phyloP scores from a whole-genome alignment of 1,140 invertebrate species.

The Pseudomyrmex gracilis region DNA sequence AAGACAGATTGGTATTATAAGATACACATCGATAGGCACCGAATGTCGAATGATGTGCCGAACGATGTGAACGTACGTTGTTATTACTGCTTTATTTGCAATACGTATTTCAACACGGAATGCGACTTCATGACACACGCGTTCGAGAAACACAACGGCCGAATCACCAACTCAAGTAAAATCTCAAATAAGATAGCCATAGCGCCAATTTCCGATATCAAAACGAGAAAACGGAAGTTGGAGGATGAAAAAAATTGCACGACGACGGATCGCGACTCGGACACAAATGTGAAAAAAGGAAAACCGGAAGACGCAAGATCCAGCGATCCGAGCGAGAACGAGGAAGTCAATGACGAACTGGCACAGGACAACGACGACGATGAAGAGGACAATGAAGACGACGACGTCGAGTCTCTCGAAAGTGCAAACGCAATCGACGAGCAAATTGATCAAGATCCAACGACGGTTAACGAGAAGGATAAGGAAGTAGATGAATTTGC shows the following conservation, averaged over 20 bases:
- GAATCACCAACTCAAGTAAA: background rate
- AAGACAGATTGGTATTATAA: slow-evolving; percentile 83
- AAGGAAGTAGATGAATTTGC: slow-evolving; percentile 26
- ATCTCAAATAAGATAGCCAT: too few species aligned
- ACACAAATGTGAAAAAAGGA: background rate
- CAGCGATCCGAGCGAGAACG: background rate
- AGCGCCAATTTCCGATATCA: too few species aligned
- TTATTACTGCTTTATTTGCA: slow-evolving; percentile 76
- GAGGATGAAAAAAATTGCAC: slow-evolving; percentile 26
- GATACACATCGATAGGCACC: slow-evolving; percentile 80
- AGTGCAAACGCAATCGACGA: background rate
- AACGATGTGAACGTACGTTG: too few species aligned
- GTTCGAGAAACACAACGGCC: slow-evolving; percentile 71
- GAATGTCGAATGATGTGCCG: slow-evolving; percentile 67
- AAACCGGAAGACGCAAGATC: background rate
- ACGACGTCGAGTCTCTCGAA: background rate
- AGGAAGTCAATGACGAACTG: background rate
- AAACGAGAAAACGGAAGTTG: background rate
- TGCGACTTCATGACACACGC: slow-evolving; percentile 80
- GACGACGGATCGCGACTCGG: background rate
- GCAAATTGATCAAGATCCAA: background rate
- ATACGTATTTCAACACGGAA: slow-evolving; percentile 76
- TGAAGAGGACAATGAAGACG: background rate
- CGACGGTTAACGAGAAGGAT: background rate
- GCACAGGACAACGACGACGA: background rate